Percentiles rank a stretch among this genome's conserved stretches.
These are phyloP conservation scores for Automeris io DNA, from an alignment of 2,888 invertebrate species.

Conservation along the genomic window DNA sequence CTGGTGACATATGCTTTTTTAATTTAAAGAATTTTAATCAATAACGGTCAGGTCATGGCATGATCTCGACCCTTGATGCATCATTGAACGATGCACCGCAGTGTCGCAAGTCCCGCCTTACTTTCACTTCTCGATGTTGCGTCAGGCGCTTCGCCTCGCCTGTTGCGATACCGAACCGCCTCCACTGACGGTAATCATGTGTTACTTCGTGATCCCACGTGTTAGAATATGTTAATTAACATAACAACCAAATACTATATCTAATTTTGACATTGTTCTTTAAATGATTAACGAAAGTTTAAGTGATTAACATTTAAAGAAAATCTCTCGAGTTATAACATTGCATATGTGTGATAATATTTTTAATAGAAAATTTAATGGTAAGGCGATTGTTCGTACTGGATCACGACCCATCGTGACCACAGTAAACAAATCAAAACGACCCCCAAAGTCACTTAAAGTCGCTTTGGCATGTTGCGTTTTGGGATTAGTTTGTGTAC, in stretches of 20 bases:
- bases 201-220: conserved; percentile 27
- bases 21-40: background rate
- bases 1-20: background rate
- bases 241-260: background rate
- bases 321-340: no score
- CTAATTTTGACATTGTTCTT: background rate
- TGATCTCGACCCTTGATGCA: conserved; percentile 51
- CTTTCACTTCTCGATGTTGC: conserved; percentile 64
- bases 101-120: conserved; percentile 56
- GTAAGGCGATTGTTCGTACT: no score
- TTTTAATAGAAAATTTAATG: no score
- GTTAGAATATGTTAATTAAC: background rate
- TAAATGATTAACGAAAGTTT: no score
- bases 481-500: no score
- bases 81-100: conserved; percentile 51
- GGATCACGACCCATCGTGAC: no score
- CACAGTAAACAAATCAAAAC: no score
- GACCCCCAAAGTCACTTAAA: no score
- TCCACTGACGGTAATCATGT: conserved; percentile 30
- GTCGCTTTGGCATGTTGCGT: no score
- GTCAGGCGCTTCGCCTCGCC: conserved; percentile 28
- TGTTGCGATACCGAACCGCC: conserved; percentile 35
- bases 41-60: conserved; percentile 21
- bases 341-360: no score
- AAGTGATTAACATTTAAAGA: no score